Percentiles rank a stretch among this genome's conserved stretches.
Conservation (phyloP, 1,140 invertebrate species). For the Calycopis cecrops region DNA sequence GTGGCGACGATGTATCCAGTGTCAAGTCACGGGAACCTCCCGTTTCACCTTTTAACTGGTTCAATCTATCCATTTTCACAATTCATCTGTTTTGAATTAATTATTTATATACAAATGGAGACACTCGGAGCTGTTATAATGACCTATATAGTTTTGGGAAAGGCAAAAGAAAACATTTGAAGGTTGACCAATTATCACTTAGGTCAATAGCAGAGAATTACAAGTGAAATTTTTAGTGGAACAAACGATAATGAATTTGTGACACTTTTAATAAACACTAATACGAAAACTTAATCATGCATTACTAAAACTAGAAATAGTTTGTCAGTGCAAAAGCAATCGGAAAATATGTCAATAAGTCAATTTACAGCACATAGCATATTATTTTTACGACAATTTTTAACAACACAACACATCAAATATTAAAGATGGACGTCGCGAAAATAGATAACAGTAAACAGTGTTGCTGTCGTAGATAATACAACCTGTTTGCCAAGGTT, state of each 20-base stretch:
- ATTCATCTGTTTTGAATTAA: slow-evolving; percentile 64
- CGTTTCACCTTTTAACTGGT: slow-evolving; percentile 56
- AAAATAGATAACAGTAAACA: slow-evolving; percentile 46
- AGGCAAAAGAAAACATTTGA: slow-evolving; percentile 53
- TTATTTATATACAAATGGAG: slow-evolving; percentile 33
- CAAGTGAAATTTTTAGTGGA: slow-evolving; percentile 67
- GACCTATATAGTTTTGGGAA: slow-evolving; percentile 32
- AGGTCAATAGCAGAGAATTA: slow-evolving; percentile 68
- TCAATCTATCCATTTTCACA: slow-evolving; percentile 69
- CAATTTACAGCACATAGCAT: slow-evolving; percentile 29
- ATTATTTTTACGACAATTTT: slow-evolving; percentile 55
- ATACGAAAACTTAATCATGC: slow-evolving; percentile 15
- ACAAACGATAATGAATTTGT: slow-evolving; percentile 67
- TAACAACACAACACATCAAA: slow-evolving; percentile 70
- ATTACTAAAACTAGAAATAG: slow-evolving; percentile 16
- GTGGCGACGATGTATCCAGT: slow-evolving; percentile 50
- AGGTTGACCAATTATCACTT: slow-evolving; percentile 67
- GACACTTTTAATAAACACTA: slow-evolving; percentile 58
- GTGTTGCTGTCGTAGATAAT: slow-evolving; percentile 39
- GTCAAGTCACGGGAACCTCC: slow-evolving; percentile 51
- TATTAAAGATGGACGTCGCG: slow-evolving; percentile 70
- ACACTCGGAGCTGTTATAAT: slow-evolving; percentile 24
- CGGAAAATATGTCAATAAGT: slow-evolving; percentile 27
- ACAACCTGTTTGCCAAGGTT: no score
- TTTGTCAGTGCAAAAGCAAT: slow-evolving; percentile 19